A percentile compares a stretch with the other conserved stretches of the same genome.
phyloP scores from a whole-genome alignment of 2,888 invertebrate species.

The Ophonus ardosiacus region DNA sequence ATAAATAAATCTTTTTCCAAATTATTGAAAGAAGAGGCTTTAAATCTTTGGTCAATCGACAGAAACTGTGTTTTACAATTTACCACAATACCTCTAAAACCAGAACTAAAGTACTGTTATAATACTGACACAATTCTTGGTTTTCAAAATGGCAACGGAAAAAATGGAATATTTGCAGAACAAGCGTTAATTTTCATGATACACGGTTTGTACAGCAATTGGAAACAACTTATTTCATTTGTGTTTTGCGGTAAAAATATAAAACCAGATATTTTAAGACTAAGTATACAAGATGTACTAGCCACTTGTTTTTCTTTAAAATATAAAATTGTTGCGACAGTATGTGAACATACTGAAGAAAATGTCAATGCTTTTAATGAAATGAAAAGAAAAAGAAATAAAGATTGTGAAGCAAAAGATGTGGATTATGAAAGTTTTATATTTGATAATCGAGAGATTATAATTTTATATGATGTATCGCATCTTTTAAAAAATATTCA shows the following conservation, averaged over 20 bases:
- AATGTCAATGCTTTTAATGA: slow-evolving; percentile 34
- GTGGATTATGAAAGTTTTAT: slow-evolving; percentile 54
- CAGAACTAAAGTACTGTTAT: slow-evolving; percentile 35
- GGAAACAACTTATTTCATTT: slow-evolving; percentile 55
- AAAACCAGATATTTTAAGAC: slow-evolving; percentile 19
- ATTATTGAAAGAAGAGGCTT: slow-evolving; percentile 41
- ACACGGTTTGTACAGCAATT: slow-evolving; percentile 48
- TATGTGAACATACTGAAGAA: slow-evolving; percentile 46
- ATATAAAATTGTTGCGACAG: slow-evolving; percentile 42
- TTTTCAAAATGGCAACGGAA: slow-evolving; percentile 29
- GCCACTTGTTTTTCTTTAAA: slow-evolving; percentile 8
- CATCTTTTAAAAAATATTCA: slow-evolving; percentile 30
- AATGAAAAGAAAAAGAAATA: slow-evolving; percentile 27
- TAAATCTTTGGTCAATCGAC: slow-evolving; percentile 40
- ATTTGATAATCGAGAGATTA: slow-evolving; percentile 41
- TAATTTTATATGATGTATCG: slow-evolving; percentile 42
- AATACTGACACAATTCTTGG: slow-evolving; percentile 43
- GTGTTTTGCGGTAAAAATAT: slow-evolving; percentile 32
- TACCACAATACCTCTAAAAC: slow-evolving; percentile 29
- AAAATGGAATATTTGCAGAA: slow-evolving; percentile 17
- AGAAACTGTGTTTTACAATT: slow-evolving; percentile 53
- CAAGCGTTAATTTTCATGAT: slow-evolving; percentile 49
- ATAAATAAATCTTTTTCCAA: slow-evolving; percentile 24
- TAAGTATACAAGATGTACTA: slow-evolving; percentile 43
- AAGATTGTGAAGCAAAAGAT: slow-evolving; percentile 21